Percentiles rank a stretch among this genome's conserved stretches.
These are phyloP conservation scores for Lepus americanus DNA, from an alignment of 2,113 vertebrate genomes.

Conservation along the genomic window DNA sequence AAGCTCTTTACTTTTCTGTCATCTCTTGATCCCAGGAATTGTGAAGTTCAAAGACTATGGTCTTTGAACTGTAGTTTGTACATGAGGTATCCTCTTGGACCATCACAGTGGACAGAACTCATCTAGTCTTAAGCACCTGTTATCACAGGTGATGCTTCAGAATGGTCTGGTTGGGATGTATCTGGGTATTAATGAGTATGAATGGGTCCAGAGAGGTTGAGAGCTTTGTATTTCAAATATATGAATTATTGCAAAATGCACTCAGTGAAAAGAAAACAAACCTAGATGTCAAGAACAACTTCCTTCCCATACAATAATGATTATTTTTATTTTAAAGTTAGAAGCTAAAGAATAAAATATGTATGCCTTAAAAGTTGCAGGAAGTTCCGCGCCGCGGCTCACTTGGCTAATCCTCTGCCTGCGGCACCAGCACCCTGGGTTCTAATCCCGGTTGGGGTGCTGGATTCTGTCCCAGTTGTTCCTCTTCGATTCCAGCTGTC, in stretches of 20 bases:
- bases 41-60: neutral
- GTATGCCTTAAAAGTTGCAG: neutral
- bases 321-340: conserved; percentile 1
- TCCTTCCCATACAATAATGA: neutral
- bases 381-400: too few species aligned
- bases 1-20: neutral
- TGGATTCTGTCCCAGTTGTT: too few species aligned
- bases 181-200: neutral
- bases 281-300: neutral
- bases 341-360: neutral
- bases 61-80: neutral
- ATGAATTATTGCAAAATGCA: neutral
- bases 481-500: too few species aligned
- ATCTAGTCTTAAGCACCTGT: neutral
- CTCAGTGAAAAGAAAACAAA: neutral
- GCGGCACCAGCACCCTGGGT: too few species aligned
- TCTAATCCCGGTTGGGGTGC: too few species aligned
- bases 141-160: neutral
- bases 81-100: neutral
- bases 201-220: neutral
- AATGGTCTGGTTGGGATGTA: neutral
- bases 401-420: too few species aligned
- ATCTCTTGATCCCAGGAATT: neutral
- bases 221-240: neutral
- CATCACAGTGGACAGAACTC: neutral